phyloP scores from a whole-genome alignment of 2,797 vertebrate genomes.

The Malurus leucopterus region DNA sequence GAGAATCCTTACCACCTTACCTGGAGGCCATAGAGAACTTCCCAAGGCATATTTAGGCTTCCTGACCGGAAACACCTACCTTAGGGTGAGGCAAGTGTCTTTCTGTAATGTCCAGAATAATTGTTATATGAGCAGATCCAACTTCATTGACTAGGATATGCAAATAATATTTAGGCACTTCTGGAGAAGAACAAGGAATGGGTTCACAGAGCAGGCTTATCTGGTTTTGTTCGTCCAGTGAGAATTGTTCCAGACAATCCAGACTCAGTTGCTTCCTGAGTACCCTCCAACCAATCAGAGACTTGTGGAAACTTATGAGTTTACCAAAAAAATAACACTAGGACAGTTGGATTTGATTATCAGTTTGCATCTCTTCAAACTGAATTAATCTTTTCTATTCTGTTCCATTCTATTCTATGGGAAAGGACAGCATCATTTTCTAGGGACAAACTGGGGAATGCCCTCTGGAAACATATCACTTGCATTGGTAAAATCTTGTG shows the following conservation, averaged over 20 bases:
- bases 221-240: not conserved
- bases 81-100: not conserved
- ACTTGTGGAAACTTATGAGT: not conserved
- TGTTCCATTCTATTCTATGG: not conserved
- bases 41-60: not conserved
- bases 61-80: not conserved
- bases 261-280: not conserved
- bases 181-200: not conserved
- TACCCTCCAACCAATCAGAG: not conserved
- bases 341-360: not conserved
- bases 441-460: not conserved
- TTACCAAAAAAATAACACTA: not conserved
- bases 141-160: not conserved
- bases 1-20: not conserved
- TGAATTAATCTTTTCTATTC: not conserved
- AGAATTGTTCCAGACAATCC: not conserved
- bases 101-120: not conserved
- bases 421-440: not conserved
- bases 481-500: not conserved
- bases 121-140: not conserved
- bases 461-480: not conserved
- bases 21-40: not conserved
- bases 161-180: not conserved
- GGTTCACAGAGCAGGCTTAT: fast-evolving
- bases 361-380: not conserved